Conservation (phyloP, 2,888 invertebrate species). For the Drosophila fulvimacula region DNA sequence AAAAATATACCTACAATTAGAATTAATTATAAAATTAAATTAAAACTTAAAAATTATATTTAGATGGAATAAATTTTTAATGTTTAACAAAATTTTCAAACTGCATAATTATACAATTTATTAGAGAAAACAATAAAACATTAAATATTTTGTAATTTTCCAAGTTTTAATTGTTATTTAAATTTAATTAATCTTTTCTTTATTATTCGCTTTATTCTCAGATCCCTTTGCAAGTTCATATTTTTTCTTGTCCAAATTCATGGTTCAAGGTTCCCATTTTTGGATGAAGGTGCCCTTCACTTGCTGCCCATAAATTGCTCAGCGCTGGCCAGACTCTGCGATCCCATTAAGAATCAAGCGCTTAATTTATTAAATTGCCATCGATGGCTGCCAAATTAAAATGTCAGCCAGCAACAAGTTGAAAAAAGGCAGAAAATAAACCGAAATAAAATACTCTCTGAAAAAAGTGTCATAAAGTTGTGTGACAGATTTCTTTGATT, state of each 20-base stretch:
- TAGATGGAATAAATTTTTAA: too few relatives aligned
- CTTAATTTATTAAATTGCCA: constrained; percentile 71
- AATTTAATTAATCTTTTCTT: not conserved
- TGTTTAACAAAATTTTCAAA: too few relatives aligned
- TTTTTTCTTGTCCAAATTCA: not conserved
- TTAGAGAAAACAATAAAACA: too few relatives aligned
- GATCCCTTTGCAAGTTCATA: not conserved
- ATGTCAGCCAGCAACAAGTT: constrained; percentile 62
- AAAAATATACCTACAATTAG: too few relatives aligned
- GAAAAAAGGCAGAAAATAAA: constrained; percentile 8
- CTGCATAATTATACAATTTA: too few relatives aligned
- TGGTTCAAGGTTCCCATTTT: constrained; percentile 49
- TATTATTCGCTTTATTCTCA: not conserved
- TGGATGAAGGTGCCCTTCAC: constrained; percentile 53
- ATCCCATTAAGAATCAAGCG: constrained; percentile 64
- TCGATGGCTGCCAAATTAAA: constrained; percentile 80
- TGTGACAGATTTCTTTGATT: constrained; percentile 77
- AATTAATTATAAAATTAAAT: too few relatives aligned
- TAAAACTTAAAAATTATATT: too few relatives aligned
- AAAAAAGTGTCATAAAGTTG: constrained; percentile 74
- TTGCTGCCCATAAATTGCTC: constrained; percentile 59
- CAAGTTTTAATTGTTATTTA: too few relatives aligned
- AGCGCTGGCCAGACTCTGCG: constrained; percentile 43
- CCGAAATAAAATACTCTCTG: not conserved
- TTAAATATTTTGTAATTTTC: too few relatives aligned